Evolutionary conservation across 2,888 invertebrate genomes (phyloP), one percentile per base, ranked within the genome.

Genomic region (Penaeus monodon): DNA sequence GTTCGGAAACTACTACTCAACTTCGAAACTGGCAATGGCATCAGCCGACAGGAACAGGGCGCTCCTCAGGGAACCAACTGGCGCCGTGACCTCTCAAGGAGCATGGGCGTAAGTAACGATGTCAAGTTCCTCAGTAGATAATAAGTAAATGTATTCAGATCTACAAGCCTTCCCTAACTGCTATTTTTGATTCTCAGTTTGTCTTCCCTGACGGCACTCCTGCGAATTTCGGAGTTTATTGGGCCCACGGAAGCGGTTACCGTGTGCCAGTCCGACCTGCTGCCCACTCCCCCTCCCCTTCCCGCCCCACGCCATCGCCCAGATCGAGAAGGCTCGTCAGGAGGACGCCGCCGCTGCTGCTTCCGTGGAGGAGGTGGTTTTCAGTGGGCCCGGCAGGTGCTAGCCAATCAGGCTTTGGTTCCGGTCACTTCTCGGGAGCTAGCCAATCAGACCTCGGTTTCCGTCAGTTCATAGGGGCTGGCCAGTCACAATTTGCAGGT

Each of bases 131-230:
- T 27, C 17, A 2, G n/a, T 14, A 3, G 24, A 70, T 10, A 29
- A 27, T 12, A 20, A 38, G 33, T 38, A 38, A 38, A 8, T 24
- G 24, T 17, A 70, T 24, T 70, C 14, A 17, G 17, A 70, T 33
- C 27, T 70, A 4, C 70, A 27, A 14, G 17, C 27, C 24, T 29
- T 70, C 17, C 24, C 24, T 33, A 14, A 29, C 68, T 14, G 17
- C 17, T 22, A 70, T 24, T 29, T n/a, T 17, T 70, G 33, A 27
- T 70, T 81, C 65, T 4, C 81, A 86, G 86, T 70, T 86, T 29
- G 81, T 81, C 0, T 86, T 64, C 86, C 86, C 86, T 44, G 86
- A 86, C 63, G 86, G 86, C 66, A 81, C 86, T 49, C 70, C 81
- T 29, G 86, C 79, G 33, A 17, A 86, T 63, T 81, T 86, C 81